Conservation (phyloP, 2,113 vertebrate species). For the Athene cunicularia region DNA sequence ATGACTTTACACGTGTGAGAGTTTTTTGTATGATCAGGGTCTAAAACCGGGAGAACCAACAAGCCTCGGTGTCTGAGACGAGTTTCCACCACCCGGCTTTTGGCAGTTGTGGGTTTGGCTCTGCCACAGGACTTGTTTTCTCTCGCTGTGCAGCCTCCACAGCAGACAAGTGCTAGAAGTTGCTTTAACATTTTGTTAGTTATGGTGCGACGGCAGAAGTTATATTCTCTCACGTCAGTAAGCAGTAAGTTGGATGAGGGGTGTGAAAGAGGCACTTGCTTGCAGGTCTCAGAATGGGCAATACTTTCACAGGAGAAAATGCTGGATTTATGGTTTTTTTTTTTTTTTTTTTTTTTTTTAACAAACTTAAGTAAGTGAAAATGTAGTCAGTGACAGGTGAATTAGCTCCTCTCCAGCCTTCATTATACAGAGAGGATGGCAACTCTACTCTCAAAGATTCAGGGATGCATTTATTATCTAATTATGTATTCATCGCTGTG, state of each 20-base stretch:
- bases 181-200: constrained; percentile 58
- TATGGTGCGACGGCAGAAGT: constrained; percentile 34
- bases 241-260: constrained; percentile 16
- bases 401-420: not conserved
- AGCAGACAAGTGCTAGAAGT: constrained; percentile 34
- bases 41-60: not conserved
- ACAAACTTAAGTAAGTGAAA: not conserved
- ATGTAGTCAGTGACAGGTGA: not conserved
- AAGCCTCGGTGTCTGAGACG: not conserved
- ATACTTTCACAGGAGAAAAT: constrained; percentile 5
- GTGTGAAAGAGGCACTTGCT: not conserved
- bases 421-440: not conserved
- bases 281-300: not conserved
- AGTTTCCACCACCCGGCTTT: not conserved
- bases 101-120: constrained; percentile 8
- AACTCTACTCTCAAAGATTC: not conserved
- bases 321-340: not conserved
- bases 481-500: not conserved
- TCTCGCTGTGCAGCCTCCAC: not conserved
- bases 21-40: not conserved
- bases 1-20: fast-evolving
- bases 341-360: not conserved
- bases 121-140: not conserved
- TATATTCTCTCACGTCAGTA: constrained; percentile 25
- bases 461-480: not conserved